Conservation (phyloP, 2,797 vertebrate genomes). For the Enteromius anoplus region DNA sequence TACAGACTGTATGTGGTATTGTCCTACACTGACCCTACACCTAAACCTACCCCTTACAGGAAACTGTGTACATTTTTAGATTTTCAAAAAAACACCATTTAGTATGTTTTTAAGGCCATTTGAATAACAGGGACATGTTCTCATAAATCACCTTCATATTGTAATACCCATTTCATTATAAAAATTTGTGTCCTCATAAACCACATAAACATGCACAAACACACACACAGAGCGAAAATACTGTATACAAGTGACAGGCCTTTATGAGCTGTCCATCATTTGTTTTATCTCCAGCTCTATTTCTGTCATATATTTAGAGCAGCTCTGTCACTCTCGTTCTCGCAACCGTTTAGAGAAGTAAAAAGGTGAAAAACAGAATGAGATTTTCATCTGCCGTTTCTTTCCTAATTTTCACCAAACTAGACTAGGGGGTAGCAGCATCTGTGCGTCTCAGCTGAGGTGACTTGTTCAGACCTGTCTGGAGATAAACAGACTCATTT, state of each 20-base stretch:
- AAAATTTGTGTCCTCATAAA: too few relatives aligned
- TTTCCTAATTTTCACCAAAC: constrained; percentile 25
- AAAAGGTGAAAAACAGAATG: not conserved
- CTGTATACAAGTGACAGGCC: not conserved
- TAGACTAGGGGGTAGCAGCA: constrained; percentile 45
- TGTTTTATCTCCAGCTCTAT: constrained; percentile 11
- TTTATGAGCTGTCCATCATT: constrained; percentile 32
- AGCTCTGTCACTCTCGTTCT: not conserved
- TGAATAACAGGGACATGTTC: too few relatives aligned
- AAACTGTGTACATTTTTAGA: too few relatives aligned
- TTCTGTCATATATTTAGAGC: constrained; percentile 1
- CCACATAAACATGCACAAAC: not conserved
- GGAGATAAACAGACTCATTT: constrained; percentile 30
- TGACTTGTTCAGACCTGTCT: constrained; percentile 27
- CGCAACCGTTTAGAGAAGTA: not conserved
- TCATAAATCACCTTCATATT: too few relatives aligned
- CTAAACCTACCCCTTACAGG: too few relatives aligned
- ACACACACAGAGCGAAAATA: not conserved
- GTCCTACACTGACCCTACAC: too few relatives aligned
- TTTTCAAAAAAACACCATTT: too few relatives aligned
- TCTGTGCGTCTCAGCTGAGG: not conserved
- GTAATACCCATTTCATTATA: too few relatives aligned
- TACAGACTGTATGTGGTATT: too few relatives aligned
- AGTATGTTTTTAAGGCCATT: too few relatives aligned
- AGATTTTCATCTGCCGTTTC: not conserved